Evolutionary conservation across 2,797 vertebrate genomes (phyloP).

Genomic region (Bradypus variegatus): DNA sequence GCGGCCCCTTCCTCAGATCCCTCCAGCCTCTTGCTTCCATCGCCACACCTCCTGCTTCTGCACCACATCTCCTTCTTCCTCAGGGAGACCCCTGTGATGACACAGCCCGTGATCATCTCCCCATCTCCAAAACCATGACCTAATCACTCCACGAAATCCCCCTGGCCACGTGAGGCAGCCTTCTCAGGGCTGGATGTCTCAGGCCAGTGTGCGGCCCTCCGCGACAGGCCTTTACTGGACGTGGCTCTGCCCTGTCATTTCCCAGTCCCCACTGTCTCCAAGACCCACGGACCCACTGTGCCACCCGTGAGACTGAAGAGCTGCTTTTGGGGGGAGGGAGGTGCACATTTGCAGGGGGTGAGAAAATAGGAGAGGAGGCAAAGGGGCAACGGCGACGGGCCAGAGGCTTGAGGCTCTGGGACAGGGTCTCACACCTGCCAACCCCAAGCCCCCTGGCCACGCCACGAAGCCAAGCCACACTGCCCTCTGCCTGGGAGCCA

Average conservation of each 20-base stretch:
- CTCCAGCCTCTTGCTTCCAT: not conserved
- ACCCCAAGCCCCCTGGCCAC: rapidly evolving
- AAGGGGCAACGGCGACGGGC: too few relatives aligned
- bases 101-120: not conserved
- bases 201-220: not conserved
- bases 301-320: not conserved
- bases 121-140: not conserved
- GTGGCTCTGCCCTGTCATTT: not conserved
- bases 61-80: not conserved
- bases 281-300: rapidly evolving
- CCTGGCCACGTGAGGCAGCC: not conserved
- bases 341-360: not conserved
- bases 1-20: rapidly evolving
- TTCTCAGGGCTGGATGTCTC: too few relatives aligned
- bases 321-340: too few relatives aligned
- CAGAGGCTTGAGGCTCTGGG: not conserved
- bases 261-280: not conserved
- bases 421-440: not conserved
- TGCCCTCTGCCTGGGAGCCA: not conserved
- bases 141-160: not conserved
- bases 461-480: not conserved
- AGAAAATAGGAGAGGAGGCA: not conserved
- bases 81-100: not conserved
- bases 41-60: too few relatives aligned
- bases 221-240: not conserved